Conservation (phyloP, 2,113 vertebrate genomes). For the Cepphus grylle region DNA sequence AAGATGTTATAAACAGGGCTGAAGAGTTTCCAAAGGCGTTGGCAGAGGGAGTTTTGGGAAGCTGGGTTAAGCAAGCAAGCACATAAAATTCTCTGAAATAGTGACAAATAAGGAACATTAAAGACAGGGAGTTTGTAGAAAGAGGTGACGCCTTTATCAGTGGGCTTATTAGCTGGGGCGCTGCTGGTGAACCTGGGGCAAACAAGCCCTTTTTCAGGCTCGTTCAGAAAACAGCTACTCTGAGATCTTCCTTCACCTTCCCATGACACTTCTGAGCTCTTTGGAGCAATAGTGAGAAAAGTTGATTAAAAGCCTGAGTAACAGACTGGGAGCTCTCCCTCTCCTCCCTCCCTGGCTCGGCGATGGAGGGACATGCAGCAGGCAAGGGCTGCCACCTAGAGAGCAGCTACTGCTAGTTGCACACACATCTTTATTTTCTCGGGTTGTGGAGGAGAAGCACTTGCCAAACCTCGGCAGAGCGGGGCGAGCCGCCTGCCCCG, state of each 20-base stretch:
- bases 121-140: not conserved
- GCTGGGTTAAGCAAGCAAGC: not conserved
- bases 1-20: not conserved
- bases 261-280: not conserved
- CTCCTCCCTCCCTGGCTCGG: no score
- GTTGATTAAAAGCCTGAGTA: not conserved
- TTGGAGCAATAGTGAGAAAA: not conserved
- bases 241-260: not conserved
- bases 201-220: not conserved
- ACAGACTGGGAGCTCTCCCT: accelerated
- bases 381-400: constrained; percentile 40
- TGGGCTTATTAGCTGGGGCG: accelerated
- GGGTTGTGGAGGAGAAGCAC: accelerated
- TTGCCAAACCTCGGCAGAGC: not conserved
- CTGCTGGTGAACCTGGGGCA: not conserved
- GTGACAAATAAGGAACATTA: accelerated
- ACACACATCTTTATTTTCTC: accelerated
- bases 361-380: accelerated
- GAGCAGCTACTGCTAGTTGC: not conserved
- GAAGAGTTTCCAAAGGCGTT: not conserved
- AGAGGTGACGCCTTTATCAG: not conserved
- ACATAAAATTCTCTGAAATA: not conserved
- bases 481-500: not conserved
- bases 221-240: not conserved
- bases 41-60: not conserved